A percentile compares a stretch with the other conserved stretches of the same genome.
phyloP scores from a whole-genome alignment of 2,888 invertebrate genomes.

The Strigamia transsilvanica region DNA sequence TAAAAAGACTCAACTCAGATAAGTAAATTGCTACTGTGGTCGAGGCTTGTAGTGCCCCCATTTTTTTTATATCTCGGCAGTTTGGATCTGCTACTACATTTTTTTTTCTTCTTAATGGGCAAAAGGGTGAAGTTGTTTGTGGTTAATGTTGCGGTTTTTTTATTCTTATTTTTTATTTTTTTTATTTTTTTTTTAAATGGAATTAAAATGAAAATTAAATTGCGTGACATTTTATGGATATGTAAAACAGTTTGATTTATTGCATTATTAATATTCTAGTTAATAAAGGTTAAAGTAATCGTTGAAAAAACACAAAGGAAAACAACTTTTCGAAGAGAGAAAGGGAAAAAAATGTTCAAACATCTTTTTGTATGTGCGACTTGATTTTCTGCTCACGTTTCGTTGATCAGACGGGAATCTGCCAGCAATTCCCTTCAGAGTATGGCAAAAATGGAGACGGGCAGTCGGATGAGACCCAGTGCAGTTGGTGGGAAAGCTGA shows the following conservation, averaged over 20 bases:
- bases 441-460: conserved; percentile 10
- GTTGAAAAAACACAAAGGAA: too few species aligned
- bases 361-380: not conserved
- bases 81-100: too few species aligned
- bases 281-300: too few species aligned
- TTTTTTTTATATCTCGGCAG: not conserved
- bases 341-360: not conserved
- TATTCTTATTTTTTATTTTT: too few species aligned
- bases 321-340: not conserved
- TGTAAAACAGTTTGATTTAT: too few species aligned
- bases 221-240: too few species aligned
- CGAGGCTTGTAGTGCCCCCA: not conserved
- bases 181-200: too few species aligned
- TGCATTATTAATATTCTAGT: too few species aligned
- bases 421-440: conserved; percentile 15
- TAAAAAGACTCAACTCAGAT: conserved; percentile 2
- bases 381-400: not conserved
- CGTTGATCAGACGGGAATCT: not conserved
- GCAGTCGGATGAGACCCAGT: not conserved
- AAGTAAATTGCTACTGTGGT: conserved; percentile 13
- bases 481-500: conserved; percentile 14
- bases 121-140: too few species aligned
- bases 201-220: too few species aligned
- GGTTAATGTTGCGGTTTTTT: too few species aligned
- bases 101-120: too few species aligned